Evolutionary conservation across 2,113 vertebrate genomes (phyloP), one percentile per base, ranked within the genome.

Genomic region (Caranx melampygus): DNA sequence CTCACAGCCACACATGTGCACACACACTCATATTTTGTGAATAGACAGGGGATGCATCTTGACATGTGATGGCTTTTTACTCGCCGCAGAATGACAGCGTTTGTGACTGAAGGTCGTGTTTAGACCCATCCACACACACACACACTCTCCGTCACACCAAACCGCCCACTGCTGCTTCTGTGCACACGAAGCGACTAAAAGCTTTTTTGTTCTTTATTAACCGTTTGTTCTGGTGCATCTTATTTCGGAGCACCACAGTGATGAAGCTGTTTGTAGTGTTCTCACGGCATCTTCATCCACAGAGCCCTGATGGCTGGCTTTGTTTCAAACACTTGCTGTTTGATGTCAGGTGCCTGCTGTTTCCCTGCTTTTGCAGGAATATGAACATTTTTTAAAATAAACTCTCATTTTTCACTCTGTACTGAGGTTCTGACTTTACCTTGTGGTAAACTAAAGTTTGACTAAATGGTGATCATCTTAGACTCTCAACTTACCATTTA

Each of bases 71-170:
- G 84, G 69, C 78, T 79, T 85, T 85, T 82, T 71, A 83, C 49
- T 79, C 12, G 3, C 71, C 12, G 33, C 80, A 80, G 65, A 79
- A 61, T 70, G 83, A 88, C 79, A 79, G 75, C 44, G 60, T 85
- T 82, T 86, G 16, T 80, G 79, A 79, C 58, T 87, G 86, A 83
- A 90, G 89, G 87, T 90, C 75, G 55, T 33, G 68, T 72, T 74
- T 52, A 62, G 52, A 81, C 83, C 76, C 16, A 52, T 64, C 58
- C 20, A 3, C 37, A 40, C 3, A 8, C 26, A 26, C 26, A 26
- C 26, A 26, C 26, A 26, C 26, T 1, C 26, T 26, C 26, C 67
- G 62, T 76, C 81, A 66, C 62, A 15, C 44, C 0, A 4, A 84
- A 57, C 47, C 65, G 3, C 58, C 70, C 72, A 11, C 76, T 68